Evolutionary conservation across 2,888 invertebrate species (phyloP).

Genomic region (Drosophila meridiana): DNA sequence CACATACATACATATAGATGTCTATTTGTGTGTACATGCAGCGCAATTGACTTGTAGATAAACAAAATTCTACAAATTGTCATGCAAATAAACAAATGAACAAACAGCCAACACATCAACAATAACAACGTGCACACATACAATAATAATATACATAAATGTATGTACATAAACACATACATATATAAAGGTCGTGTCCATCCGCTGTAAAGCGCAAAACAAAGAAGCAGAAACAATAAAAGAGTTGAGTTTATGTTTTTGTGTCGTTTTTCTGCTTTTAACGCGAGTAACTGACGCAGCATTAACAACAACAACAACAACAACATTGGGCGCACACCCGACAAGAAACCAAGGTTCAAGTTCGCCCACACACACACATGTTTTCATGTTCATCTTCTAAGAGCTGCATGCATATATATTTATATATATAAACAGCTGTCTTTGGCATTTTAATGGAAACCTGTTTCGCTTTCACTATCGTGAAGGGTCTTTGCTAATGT

Average conservation of each 20-base stretch:
- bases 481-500: slow-evolving; percentile 22
- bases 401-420: background rate
- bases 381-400: slow-evolving; percentile 20
- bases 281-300: slow-evolving; percentile 46
- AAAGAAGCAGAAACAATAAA: slow-evolving; percentile 49
- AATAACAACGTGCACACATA: slow-evolving; percentile 15
- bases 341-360: slow-evolving; percentile 59
- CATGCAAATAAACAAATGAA: slow-evolving; percentile 65
- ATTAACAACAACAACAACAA: slow-evolving; percentile 26
- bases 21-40: slow-evolving; percentile 9
- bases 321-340: slow-evolving; percentile 35
- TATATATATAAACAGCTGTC: slow-evolving; percentile 15
- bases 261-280: slow-evolving; percentile 31
- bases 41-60: slow-evolving; percentile 58
- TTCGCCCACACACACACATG: slow-evolving; percentile 58
- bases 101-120: slow-evolving; percentile 32
- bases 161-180: background rate
- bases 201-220: slow-evolving; percentile 45
- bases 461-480: slow-evolving; percentile 52
- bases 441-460: slow-evolving; percentile 23
- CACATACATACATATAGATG: background rate
- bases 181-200: slow-evolving; percentile 62
- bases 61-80: slow-evolving; percentile 62
- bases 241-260: slow-evolving; percentile 24
- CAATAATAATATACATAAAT: background rate